Evolutionary conservation across 1,140 invertebrate genomes (phyloP).

Genomic region (Drosophila rufa): DNA sequence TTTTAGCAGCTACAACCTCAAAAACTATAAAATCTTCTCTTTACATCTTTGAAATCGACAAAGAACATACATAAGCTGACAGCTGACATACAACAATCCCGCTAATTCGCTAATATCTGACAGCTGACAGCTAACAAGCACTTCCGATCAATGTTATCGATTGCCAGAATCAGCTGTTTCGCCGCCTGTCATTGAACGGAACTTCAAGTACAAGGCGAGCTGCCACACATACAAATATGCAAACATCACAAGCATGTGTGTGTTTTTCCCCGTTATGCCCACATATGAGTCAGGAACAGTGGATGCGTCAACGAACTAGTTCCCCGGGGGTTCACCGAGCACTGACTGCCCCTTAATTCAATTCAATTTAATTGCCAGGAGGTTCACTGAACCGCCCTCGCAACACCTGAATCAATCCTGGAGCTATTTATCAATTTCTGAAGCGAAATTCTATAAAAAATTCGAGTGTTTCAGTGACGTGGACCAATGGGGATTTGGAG

Average conservation of each 20-base stretch:
- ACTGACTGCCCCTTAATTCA: not conserved
- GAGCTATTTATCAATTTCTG: not conserved
- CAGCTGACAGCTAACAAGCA: slow-evolving; percentile 21
- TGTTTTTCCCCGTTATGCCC: not conserved
- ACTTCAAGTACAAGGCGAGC: slow-evolving; percentile 47
- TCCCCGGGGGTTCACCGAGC: slow-evolving; percentile 3
- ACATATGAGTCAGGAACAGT: slow-evolving; percentile 6
- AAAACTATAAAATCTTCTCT: not conserved
- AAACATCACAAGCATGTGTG: not conserved
- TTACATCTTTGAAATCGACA: not conserved
- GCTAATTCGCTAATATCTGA: slow-evolving; percentile 9
- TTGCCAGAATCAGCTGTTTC: slow-evolving; percentile 17
- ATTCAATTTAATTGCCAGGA: slow-evolving; percentile 3
- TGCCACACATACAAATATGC: slow-evolving; percentile 9
- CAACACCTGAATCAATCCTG: slow-evolving; percentile 12
- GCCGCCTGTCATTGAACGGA: slow-evolving; percentile 55
- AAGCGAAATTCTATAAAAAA: no score
- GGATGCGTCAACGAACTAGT: slow-evolving; percentile 7
- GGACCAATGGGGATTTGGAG: not conserved
- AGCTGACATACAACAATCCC: not conserved
- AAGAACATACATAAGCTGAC: not conserved
- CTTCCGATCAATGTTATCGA: slow-evolving; percentile 44
- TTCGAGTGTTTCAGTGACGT: not conserved
- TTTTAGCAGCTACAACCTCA: no score
- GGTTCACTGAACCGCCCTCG: slow-evolving; percentile 10